Conservation (phyloP, 2,113 vertebrate species). For the Campylorhamphus procurvoides region DNA sequence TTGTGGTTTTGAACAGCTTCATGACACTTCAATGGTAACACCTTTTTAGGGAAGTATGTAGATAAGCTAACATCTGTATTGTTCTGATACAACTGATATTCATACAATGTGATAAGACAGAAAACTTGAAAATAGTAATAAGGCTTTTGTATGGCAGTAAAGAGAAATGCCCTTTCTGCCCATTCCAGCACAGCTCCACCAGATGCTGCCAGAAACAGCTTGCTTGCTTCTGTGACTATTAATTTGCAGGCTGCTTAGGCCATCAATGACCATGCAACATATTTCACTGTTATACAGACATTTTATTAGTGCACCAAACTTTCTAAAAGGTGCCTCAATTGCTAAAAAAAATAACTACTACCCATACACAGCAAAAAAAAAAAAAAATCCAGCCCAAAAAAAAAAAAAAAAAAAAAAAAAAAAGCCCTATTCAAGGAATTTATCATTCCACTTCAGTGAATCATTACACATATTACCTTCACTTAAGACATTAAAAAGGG, state of each 20-base stretch:
- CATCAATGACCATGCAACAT: neutral
- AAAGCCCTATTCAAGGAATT: neutral
- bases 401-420: neutral
- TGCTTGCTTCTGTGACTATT: neutral
- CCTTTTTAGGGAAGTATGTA: neutral
- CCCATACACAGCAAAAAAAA: neutral
- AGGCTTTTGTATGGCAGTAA: neutral
- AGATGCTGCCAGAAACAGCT: neutral
- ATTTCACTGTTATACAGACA: neutral
- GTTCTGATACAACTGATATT: neutral
- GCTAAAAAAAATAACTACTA: neutral
- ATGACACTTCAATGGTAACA: neutral
- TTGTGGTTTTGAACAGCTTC: slow-evolving; percentile 17
- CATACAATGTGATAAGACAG: slow-evolving; percentile 13
- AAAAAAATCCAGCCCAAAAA: too few species aligned
- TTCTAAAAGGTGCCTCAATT: slow-evolving; percentile 1
- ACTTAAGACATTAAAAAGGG: neutral
- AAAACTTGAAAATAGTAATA: neutral
- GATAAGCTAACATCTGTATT: slow-evolving; percentile 13
- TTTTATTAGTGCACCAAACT: slow-evolving; percentile 25
- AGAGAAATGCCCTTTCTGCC: neutral
- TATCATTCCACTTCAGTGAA: neutral
- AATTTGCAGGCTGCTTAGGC: neutral
- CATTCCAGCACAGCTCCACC: neutral
- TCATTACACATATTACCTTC: neutral